Evolutionary conservation across 2,113 vertebrate genomes (phyloP).

Genomic region (Steatornis caripensis): DNA sequence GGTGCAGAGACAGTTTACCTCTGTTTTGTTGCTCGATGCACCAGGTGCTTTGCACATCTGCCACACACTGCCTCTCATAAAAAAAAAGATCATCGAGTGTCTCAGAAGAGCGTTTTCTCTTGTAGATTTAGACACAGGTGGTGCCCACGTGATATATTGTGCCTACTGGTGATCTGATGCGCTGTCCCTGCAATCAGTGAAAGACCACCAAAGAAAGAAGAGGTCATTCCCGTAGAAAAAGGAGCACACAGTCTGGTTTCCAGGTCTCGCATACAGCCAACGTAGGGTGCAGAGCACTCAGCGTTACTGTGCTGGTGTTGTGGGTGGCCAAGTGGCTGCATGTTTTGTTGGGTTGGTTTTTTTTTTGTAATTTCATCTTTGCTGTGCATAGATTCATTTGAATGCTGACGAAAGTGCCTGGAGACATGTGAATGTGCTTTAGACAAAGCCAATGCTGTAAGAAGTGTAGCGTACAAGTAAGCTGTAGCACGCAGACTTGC

Average conservation of each 20-base stretch:
- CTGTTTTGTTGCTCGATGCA: neutral
- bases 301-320: neutral
- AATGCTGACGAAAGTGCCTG: constrained; percentile 1
- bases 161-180: neutral
- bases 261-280: accelerated
- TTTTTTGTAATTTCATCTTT: neutral
- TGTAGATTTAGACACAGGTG: neutral
- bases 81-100: neutral
- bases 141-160: neutral
- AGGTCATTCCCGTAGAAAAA: neutral
- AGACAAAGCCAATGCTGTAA: neutral
- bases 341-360: neutral
- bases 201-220: neutral
- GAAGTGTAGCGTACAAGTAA: neutral
- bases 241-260: accelerated
- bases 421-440: neutral
- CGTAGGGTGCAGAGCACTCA: neutral
- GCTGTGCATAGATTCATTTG: neutral
- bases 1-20: neutral
- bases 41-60: neutral
- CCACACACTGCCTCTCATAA: neutral
- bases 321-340: neutral
- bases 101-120: neutral
- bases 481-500: neutral
- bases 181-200: neutral